Evolutionary conservation across 2,113 vertebrate species (phyloP).

Genomic region (Epinephelus fuscoguttatus): DNA sequence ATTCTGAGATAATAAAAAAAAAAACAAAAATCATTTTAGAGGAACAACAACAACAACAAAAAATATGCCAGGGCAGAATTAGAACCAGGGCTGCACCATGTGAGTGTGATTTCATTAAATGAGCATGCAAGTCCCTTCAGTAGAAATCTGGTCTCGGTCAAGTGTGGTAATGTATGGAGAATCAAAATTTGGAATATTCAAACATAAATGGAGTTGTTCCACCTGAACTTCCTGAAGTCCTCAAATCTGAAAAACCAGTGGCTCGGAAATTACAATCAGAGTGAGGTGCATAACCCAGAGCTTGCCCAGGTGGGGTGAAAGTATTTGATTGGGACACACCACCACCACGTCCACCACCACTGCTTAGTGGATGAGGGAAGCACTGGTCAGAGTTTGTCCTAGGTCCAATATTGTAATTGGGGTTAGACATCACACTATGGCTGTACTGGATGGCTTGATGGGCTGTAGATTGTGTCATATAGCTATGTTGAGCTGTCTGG

Average conservation of each 20-base stretch:
- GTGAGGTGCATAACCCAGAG: background rate
- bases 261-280: slow-evolving; percentile 10
- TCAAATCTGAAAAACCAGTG: background rate
- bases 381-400: background rate
- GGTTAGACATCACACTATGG: background rate
- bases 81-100: background rate
- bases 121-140: background rate
- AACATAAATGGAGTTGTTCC: background rate
- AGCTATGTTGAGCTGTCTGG: slow-evolving; percentile 4
- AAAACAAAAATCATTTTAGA: background rate
- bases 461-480: background rate
- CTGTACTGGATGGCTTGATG: background rate
- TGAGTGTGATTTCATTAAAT: background rate
- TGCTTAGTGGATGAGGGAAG: background rate
- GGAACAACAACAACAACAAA: background rate
- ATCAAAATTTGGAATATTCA: background rate
- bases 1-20: background rate
- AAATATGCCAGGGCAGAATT: background rate
- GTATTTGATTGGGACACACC: background rate
- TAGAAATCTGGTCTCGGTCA: background rate
- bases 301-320: background rate
- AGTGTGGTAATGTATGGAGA: background rate
- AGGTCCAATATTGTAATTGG: background rate
- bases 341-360: background rate
- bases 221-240: background rate